Conservation (phyloP, 2,797 vertebrate species). For the Microctenopoma lineatum region DNA sequence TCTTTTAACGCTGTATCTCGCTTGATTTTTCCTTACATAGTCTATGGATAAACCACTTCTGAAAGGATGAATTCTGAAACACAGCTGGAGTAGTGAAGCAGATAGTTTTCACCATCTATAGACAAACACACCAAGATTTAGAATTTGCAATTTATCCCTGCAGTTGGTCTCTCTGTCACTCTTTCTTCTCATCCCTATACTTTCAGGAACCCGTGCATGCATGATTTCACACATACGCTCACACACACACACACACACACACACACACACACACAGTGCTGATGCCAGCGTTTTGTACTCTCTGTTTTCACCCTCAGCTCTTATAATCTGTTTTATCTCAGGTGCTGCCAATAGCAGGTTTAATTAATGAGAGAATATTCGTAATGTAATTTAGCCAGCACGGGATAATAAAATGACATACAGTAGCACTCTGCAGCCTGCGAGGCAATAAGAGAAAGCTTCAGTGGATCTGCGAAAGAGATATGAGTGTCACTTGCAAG, state of each 20-base stretch:
- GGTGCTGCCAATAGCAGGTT: conserved; percentile 80
- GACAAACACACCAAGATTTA: conserved; percentile 45
- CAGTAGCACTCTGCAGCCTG: conserved; percentile 71
- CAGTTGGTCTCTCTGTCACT: conserved; percentile 29
- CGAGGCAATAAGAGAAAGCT: conserved; percentile 72
- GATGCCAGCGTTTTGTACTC: conserved; percentile 66
- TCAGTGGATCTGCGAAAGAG: conserved; percentile 25
- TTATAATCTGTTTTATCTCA: conserved; percentile 85
- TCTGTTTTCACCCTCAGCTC: conserved; percentile 76
- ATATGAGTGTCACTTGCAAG: conserved; percentile 26
- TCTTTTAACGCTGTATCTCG: conserved; percentile 61
- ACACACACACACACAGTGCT: conserved; percentile 66
- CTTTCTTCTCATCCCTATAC: conserved; percentile 25
- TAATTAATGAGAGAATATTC: conserved; percentile 85
- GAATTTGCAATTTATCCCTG: conserved; percentile 42
- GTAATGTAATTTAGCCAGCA: conserved; percentile 80
- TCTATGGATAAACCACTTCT: conserved; percentile 54
- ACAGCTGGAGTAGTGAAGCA: conserved; percentile 26
- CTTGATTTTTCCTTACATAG: conserved; percentile 48
- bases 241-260: conserved; percentile 30
- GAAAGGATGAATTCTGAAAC: conserved; percentile 48
- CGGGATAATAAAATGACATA: conserved; percentile 77
- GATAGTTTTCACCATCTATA: conserved; percentile 41
- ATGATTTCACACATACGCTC: conserved; percentile 32
- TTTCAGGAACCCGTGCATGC: conserved; percentile 32